Conservation (phyloP, 2,888 invertebrate species). For the Phengaris alcon region DNA sequence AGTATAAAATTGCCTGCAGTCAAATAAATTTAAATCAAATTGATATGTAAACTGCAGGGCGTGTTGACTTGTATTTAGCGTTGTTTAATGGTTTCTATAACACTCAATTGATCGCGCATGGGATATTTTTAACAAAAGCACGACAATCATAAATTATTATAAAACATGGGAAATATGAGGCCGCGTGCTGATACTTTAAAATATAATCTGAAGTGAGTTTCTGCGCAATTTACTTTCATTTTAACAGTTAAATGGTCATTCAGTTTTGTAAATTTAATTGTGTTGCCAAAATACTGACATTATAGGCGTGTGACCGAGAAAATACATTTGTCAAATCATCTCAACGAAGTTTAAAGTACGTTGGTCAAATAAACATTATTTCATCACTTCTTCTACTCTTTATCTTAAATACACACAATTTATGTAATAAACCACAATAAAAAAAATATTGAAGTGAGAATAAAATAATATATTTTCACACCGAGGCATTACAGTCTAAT, state of each 20-base stretch:
- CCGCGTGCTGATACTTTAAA: conserved; percentile 54
- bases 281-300: conserved; percentile 11
- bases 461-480: no score
- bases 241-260: conserved; percentile 13
- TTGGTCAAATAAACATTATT: no score
- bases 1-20: conserved; percentile 35
- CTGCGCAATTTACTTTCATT: conserved; percentile 33
- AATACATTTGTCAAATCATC: not conserved
- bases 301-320: not conserved
- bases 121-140: conserved; percentile 51
- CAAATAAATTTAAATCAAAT: conserved; percentile 52
- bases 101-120: conserved; percentile 74
- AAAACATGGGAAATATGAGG: conserved; percentile 54
- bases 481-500: no score
- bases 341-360: not conserved
- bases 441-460: no score
- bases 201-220: conserved; percentile 42
- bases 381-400: no score
- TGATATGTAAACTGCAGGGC: conserved; percentile 67
- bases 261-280: not conserved
- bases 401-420: no score
- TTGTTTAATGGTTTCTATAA: conserved; percentile 74
- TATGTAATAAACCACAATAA: no score
- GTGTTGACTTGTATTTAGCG: conserved; percentile 60
- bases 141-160: conserved; percentile 54